Evolutionary conservation across 2,113 vertebrate genomes (phyloP).

Genomic region (Pampusana beccarii): DNA sequence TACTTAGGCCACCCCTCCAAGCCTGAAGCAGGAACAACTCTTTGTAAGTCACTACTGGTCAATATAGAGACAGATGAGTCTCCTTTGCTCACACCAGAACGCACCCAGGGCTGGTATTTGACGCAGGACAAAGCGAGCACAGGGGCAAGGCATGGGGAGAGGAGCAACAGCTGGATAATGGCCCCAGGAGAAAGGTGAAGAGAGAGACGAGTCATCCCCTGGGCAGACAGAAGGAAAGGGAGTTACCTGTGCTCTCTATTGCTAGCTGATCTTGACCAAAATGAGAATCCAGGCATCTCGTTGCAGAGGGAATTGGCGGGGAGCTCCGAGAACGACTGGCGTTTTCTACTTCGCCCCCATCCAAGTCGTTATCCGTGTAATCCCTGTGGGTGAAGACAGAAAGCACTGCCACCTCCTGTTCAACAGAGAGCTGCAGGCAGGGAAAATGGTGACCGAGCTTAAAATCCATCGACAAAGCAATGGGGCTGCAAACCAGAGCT

Average conservation of each 20-base stretch:
- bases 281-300: constrained; percentile 69
- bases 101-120: neutral
- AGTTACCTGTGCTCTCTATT: constrained; percentile 75
- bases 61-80: neutral
- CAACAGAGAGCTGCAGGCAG: neutral
- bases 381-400: constrained; percentile 75
- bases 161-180: neutral
- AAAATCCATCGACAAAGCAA: too few species aligned
- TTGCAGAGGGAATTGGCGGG: constrained; percentile 67
- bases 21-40: neutral
- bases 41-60: neutral
- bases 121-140: neutral
- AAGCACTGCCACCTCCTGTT: neutral
- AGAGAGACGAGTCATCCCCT: too few species aligned
- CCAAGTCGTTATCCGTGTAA: constrained; percentile 84
- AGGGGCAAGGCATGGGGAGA: accelerated
- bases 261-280: constrained; percentile 75
- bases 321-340: constrained; percentile 69
- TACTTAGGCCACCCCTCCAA: neutral
- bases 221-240: neutral
- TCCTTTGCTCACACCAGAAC: neutral
- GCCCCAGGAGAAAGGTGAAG: too few species aligned
- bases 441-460: too few species aligned
- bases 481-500: neutral
- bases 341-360: constrained; percentile 81